Evolutionary conservation across 2,888 invertebrate genomes (phyloP).

Genomic region (Balanococcus diminutus): DNA sequence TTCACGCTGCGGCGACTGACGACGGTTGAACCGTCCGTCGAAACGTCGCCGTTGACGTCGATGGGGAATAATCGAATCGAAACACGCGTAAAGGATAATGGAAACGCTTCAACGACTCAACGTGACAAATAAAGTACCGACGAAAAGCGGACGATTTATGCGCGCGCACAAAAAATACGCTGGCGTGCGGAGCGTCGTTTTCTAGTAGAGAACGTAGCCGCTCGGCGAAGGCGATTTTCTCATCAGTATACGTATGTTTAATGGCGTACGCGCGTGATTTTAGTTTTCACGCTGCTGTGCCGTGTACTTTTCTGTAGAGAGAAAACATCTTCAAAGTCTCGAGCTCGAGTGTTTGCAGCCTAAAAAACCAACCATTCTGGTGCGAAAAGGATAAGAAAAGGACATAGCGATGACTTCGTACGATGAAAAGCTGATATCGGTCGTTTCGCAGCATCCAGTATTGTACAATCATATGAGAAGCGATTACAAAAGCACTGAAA

Average conservation of each 20-base stretch:
- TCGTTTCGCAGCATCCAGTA: constrained; percentile 40
- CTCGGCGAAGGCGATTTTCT: not conserved
- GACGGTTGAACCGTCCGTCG: not conserved
- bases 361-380: not conserved
- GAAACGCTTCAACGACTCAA: constrained; percentile 22
- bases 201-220: not conserved
- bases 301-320: not conserved
- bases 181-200: constrained; percentile 45
- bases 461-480: constrained; percentile 44
- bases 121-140: constrained; percentile 36
- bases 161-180: constrained; percentile 39
- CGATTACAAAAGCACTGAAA: constrained; percentile 45
- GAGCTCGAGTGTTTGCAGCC: not conserved
- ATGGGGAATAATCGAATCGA: not conserved
- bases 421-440: constrained; percentile 21
- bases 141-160: constrained; percentile 31
- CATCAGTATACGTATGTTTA: constrained; percentile 4
- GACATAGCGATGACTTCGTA: constrained; percentile 16
- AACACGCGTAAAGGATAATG: constrained; percentile 29
- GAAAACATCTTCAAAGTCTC: not conserved
- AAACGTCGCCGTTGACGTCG: not conserved
- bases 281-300: not conserved
- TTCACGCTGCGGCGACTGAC: not conserved
- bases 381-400: too few species aligned
- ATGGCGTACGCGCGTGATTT: constrained; percentile 45